Evolutionary conservation across 2,113 vertebrate species (phyloP), one percentile per base, ranked within the genome.

Genomic region (Turnix velox): DNA sequence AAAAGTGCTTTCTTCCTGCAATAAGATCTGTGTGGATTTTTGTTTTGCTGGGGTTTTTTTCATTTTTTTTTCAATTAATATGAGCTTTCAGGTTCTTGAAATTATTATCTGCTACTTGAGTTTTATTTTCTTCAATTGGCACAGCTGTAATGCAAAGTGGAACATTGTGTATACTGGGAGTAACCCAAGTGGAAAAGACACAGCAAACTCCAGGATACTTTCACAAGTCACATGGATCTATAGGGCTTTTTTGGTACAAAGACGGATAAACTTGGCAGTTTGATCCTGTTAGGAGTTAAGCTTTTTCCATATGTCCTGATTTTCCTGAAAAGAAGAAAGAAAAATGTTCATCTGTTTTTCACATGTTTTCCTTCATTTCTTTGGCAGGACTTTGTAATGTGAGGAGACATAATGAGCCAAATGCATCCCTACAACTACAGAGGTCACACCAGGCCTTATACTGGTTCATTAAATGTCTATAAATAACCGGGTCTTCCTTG

Each of bases 291-390:
- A 91, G 71, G 62, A 91, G n/a, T 80, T 85, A 73, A 73, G 62
- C 5, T 93, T 96, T 96, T 96, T 96, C 95, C 94, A 76, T 92
- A 96, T 65, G 74, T 62, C 55, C 84, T 79, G 48, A 73, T 95
- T 95, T 95, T 93, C 91, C 88, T 96, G 87, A 95, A 95, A 92
- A 95, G 84, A 82, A 93, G 52, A 90, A 93, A 71, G 48, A 90
- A 74, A 84, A 88, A 30, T 46, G 8, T 79, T 84, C 67, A 58
- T 93, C 88, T 96, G 91, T 89, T 95, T 96, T 93, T 87, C 54
- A 43, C 87, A 96, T 94, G 66, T 57, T 84, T 90, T 91, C 9
- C 40, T 7, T 39, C 39, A 45, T 71, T 94, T 75, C 0, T 85
- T 61, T 95, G 84, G 84, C 81, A 92, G 74, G n/a, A 92, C 55